Conservation (phyloP, 2,797 vertebrate species). For the Lophotriccus pileatus region DNA sequence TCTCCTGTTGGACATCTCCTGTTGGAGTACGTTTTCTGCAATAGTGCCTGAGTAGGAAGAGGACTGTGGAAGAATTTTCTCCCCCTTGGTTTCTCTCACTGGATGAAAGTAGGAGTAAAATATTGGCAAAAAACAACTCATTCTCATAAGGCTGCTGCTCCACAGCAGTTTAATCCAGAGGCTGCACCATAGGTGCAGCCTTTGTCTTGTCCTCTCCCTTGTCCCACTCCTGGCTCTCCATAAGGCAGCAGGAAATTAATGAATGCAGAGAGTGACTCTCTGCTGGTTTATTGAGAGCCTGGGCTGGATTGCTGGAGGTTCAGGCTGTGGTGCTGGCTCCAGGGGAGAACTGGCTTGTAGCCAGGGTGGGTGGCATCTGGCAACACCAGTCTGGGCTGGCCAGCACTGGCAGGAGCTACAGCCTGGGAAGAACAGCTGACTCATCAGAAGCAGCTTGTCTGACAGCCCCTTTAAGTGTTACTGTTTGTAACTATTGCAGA, state of each 20-base stretch:
- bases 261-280: neutral
- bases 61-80: fast-evolving
- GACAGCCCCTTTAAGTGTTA: neutral
- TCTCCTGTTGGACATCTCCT: neutral
- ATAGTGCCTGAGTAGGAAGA: neutral
- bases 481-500: neutral
- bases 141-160: neutral
- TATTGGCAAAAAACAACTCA: neutral
- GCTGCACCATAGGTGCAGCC: neutral
- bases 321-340: neutral
- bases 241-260: neutral
- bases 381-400: neutral
- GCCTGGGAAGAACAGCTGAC: neutral
- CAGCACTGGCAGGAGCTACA: neutral
- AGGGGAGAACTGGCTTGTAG: neutral
- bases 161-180: neutral
- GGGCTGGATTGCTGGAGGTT: neutral
- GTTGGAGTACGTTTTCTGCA: neutral
- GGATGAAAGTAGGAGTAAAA: neutral
- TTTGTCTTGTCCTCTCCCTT: neutral
- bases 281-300: neutral
- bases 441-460: neutral
- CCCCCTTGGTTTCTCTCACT: neutral
- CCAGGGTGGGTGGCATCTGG: neutral
- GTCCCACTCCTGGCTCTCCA: neutral